A percentile compares a stretch with the other conserved stretches of the same genome.
Conservation (phyloP, 1,140 invertebrate species). For the Saccostrea echinata region DNA sequence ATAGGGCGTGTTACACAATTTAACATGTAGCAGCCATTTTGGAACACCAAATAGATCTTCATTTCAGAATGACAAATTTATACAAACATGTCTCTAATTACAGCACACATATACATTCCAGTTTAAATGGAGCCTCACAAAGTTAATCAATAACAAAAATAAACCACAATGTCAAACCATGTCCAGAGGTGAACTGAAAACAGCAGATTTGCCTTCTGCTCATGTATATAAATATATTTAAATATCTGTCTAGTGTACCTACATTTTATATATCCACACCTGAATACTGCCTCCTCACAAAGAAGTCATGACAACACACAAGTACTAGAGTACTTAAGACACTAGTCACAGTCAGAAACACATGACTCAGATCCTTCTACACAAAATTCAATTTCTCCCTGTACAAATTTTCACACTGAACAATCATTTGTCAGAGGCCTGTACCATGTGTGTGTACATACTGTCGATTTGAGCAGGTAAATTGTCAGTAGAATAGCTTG, state of each 20-base stretch:
- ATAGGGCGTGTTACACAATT: constrained; percentile 21
- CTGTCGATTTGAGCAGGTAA: constrained; percentile 17
- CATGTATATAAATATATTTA: constrained; percentile 19
- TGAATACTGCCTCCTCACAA: background rate
- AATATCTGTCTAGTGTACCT: background rate
- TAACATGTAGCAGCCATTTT: constrained; percentile 36
- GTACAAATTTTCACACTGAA: background rate
- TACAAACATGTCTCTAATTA: constrained; percentile 30
- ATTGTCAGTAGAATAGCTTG: constrained; percentile 26
- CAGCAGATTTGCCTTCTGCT: background rate
- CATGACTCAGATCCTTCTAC: constrained; percentile 13
- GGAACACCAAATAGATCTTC: background rate
- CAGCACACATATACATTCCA: background rate
- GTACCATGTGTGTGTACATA: background rate
- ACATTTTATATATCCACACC: background rate
- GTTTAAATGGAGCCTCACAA: background rate
- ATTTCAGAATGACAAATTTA: constrained; percentile 14
- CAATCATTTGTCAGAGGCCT: background rate
- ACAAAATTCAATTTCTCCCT: background rate
- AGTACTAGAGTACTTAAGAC: background rate
- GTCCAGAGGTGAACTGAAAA: background rate
- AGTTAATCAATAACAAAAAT: constrained; percentile 3
- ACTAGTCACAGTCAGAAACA: constrained; percentile 3
- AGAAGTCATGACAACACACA: background rate
- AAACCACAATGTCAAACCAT: constrained; percentile 9